These are phyloP conservation scores for Ectropis crepuscularia DNA, from an alignment of 2,888 invertebrate species.

Conservation along the genomic window DNA sequence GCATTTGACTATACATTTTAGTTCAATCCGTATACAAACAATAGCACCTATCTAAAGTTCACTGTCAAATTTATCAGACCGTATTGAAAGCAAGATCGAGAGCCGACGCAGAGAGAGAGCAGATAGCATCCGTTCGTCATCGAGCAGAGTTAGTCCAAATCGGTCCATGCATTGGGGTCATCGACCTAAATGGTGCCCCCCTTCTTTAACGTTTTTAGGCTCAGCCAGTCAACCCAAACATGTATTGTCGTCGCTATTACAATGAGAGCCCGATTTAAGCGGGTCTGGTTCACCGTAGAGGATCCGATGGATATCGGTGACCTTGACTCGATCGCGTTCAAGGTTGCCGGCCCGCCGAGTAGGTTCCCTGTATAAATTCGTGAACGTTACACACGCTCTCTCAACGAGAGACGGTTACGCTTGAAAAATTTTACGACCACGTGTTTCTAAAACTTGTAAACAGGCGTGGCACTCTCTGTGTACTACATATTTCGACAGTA, in stretches of 20 bases:
- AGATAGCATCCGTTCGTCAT: conserved; percentile 33
- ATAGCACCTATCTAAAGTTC: neutral
- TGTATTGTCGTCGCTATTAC: conserved; percentile 67
- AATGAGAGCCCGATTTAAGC: conserved; percentile 66
- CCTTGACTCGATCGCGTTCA: conserved; percentile 74
- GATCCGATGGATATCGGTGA: conserved; percentile 57
- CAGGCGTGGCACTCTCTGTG: conserved; percentile 20
- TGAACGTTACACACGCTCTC: conserved; percentile 47
- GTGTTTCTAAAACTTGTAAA: conserved; percentile 36
- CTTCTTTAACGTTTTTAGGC: conserved; percentile 57
- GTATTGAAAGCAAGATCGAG: conserved; percentile 14
- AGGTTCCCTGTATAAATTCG: conserved; percentile 45
- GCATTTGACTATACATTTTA: neutral
- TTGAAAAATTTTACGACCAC: conserved; percentile 45
- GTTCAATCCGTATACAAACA: neutral
- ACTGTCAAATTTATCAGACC: conserved; percentile 14
- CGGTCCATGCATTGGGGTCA: conserved; percentile 72
- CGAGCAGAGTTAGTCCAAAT: conserved; percentile 64
- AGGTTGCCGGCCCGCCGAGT: conserved; percentile 60
- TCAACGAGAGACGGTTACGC: conserved; percentile 43
- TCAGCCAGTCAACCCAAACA: conserved; percentile 70
- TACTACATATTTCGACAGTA: conserved; percentile 3
- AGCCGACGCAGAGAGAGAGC: conserved; percentile 15
- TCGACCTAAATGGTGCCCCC: conserved; percentile 69
- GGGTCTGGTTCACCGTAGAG: conserved; percentile 56